Conservation (phyloP, 2,888 invertebrate species). For the Tachina grossa region DNA sequence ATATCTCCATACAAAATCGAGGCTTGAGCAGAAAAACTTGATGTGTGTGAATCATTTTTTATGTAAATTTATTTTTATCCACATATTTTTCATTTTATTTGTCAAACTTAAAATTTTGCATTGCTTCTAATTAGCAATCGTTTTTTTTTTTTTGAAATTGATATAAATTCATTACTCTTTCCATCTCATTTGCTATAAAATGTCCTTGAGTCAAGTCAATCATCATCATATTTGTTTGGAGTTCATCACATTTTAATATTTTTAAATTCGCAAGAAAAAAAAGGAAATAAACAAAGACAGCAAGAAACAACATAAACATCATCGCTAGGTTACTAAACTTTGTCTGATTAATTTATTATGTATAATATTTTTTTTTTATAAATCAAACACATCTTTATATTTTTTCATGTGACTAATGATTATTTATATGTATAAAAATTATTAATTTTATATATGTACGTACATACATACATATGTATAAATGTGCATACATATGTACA, state of each 20-base stretch:
- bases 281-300: constrained; percentile 20
- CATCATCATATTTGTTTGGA: constrained; percentile 51
- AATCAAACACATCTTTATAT: constrained; percentile 27
- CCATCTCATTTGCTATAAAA: constrained; percentile 21
- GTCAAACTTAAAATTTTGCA: constrained; percentile 16
- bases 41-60: neutral
- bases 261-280: constrained; percentile 6
- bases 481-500: neutral
- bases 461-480: neutral
- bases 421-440: constrained; percentile 25
- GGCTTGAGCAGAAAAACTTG: no score
- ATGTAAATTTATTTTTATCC: neutral
- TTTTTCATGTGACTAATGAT: constrained; percentile 50
- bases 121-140: constrained; percentile 26
- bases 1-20: no score
- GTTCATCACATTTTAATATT: constrained; percentile 51
- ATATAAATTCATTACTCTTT: constrained; percentile 18
- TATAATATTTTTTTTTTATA: constrained; percentile 32
- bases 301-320: constrained; percentile 1
- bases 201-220: constrained; percentile 62
- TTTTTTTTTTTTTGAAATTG: constrained; percentile 14
- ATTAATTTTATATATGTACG: neutral
- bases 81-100: neutral
- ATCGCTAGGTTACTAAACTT: constrained; percentile 62
- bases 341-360: constrained; percentile 13